Percentiles rank a stretch among this genome's conserved stretches.
phyloP scores from a whole-genome alignment of 1,140 invertebrate genomes.

The Philotrypesis tridentata region DNA sequence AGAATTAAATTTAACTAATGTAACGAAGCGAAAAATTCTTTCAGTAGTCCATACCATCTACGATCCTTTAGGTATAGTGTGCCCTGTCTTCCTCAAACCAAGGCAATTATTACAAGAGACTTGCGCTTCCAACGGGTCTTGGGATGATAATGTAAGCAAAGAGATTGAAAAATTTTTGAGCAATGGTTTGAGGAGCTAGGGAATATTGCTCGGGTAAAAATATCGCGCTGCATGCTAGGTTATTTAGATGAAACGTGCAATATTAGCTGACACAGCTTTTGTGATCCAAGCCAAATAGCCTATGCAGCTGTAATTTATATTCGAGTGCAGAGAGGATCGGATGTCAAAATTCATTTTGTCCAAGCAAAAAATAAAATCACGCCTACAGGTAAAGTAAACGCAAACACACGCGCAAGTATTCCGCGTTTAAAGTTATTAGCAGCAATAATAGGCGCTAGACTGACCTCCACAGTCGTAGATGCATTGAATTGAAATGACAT shows the following conservation, averaged over 20 bases:
- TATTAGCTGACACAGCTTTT: constrained; percentile 11
- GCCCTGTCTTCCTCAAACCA: constrained; percentile 49
- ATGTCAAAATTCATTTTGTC: background rate
- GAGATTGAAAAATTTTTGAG: constrained; percentile 11
- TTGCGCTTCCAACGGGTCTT: constrained; percentile 50
- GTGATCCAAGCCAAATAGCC: constrained; percentile 7
- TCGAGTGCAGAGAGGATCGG: background rate
- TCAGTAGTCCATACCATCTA: constrained; percentile 53
- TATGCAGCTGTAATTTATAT: constrained; percentile 30
- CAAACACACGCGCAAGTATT: background rate
- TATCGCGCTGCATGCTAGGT: constrained; percentile 9
- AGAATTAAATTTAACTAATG: background rate
- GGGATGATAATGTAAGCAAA: constrained; percentile 49
- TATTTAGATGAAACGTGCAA: background rate
- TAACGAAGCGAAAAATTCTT: constrained; percentile 53
- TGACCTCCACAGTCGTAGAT: background rate
- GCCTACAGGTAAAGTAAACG: background rate
- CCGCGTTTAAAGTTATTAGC: constrained; percentile 4
- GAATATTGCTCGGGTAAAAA: constrained; percentile 5
- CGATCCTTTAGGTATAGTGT: constrained; percentile 55
- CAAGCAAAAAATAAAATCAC: background rate
- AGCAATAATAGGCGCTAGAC: background rate
- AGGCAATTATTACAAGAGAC: constrained; percentile 50
- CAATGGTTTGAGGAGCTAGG: constrained; percentile 26
- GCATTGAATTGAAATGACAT: background rate